A percentile compares a stretch with the other conserved stretches of the same genome.
Evolutionary conservation across 2,113 vertebrate species (phyloP).

Genomic region (Ailuropoda melanoleuca): DNA sequence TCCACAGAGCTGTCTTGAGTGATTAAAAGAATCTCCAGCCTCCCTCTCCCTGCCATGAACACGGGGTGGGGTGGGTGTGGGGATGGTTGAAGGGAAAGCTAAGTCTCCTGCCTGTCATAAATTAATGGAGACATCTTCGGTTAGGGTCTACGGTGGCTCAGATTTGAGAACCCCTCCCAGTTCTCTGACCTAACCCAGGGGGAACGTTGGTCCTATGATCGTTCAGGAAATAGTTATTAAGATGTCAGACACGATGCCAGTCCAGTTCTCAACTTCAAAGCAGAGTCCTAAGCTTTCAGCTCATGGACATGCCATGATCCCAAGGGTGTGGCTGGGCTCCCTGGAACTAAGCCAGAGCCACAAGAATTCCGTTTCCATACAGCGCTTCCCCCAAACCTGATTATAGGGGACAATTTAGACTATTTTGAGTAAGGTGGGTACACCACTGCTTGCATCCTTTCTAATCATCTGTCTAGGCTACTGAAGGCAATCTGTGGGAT

Average conservation of each 20-base stretch:
- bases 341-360: conserved; percentile 54
- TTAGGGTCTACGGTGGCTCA: neutral
- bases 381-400: conserved; percentile 53
- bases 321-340: conserved; percentile 29
- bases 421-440: conserved; percentile 68
- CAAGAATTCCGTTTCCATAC: conserved; percentile 61
- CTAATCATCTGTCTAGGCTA: conserved; percentile 58
- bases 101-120: neutral
- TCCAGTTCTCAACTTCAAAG: conserved; percentile 58
- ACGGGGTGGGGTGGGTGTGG: too few species aligned
- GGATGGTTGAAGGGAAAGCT: neutral
- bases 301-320: conserved; percentile 15
- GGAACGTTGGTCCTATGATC: neutral
- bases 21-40: neutral
- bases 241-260: neutral
- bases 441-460: conserved; percentile 49
- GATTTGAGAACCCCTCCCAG: neutral
- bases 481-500: conserved; percentile 50
- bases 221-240: conserved; percentile 52
- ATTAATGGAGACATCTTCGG: neutral
- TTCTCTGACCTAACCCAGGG: conserved; percentile 26
- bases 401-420: conserved; percentile 59
- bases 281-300: conserved; percentile 15
- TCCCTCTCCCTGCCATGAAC: neutral
- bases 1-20: neutral